Conservation (phyloP, 2,113 vertebrate species). For the mouse (Mus musculus) region GRCm39 chr5:131891001-131891500, state of each 20-base stretch:
- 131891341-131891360: background rate
- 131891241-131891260: background rate
- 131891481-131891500: background rate
- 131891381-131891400: background rate
- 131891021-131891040: background rate
- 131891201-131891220: background rate
- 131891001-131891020: background rate
- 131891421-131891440: background rate
- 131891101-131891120: background rate
- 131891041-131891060: accelerated
- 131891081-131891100: background rate
- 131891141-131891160: background rate
- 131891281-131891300: no score
- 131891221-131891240: background rate
- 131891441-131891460: no score
- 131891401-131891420: background rate
- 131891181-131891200: background rate
- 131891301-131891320: no score
- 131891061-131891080: background rate
- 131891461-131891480: background rate
- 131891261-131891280: no score
- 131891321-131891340: background rate
- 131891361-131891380: background rate
- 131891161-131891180: background rate
- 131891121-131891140: background rate